Conservation (phyloP, 2,888 invertebrate genomes). For the Leucoma salicis region DNA sequence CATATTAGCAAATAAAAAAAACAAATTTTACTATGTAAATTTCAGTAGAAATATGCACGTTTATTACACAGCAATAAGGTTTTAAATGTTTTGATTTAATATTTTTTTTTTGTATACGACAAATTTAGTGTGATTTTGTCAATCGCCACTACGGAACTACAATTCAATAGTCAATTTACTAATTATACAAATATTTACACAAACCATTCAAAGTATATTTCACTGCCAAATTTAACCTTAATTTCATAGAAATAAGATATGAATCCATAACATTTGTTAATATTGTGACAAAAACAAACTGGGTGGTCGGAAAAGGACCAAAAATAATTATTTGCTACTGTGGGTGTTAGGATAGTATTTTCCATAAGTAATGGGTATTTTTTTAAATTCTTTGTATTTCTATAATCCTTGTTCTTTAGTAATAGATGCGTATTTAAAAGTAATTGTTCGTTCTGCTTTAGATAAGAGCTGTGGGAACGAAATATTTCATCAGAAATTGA, state of each 20-base stretch:
- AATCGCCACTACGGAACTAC: conserved; percentile 9
- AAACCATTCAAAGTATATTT: conserved; percentile 30
- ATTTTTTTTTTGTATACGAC: not conserved
- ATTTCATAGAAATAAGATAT: conserved; percentile 1
- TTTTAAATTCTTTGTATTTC: conserved; percentile 7
- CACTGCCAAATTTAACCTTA: conserved; percentile 7
- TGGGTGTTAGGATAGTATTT: conserved; percentile 13
- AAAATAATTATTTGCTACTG: conserved; percentile 32
- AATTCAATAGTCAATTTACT: conserved; percentile 18
- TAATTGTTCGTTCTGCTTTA: not conserved
- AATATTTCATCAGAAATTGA: not conserved
- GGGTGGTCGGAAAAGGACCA: conserved; percentile 32
- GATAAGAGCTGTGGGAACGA: not conserved
- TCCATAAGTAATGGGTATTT: not conserved
- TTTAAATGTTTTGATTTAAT: not conserved
- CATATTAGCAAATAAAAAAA: too few species aligned
- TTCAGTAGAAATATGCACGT: not conserved
- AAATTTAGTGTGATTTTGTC: conserved; percentile 6
- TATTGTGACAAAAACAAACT: conserved; percentile 11
- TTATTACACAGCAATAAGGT: not conserved
- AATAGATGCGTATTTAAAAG: not conserved
- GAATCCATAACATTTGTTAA: conserved; percentile 10
- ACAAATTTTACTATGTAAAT: not conserved
- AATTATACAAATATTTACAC: conserved; percentile 52
- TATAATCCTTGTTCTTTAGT: not conserved